Evolutionary conservation across 2,888 invertebrate species (phyloP).

Genomic region (Iselma pallidipennis): DNA sequence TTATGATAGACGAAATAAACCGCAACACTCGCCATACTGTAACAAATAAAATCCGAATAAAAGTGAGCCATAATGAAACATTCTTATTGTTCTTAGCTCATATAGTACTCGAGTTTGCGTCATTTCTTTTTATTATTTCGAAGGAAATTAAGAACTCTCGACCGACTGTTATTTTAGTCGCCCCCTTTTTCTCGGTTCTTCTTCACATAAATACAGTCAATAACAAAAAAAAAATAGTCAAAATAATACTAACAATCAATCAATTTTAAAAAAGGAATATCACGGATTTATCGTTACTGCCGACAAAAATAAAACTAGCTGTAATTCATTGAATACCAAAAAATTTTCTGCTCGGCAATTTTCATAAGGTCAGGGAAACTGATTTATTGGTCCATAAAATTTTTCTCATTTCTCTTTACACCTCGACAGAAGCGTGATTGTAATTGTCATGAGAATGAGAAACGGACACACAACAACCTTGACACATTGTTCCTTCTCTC

Average conservation of each 20-base stretch:
- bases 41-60: slow-evolving; percentile 37
- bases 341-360: slow-evolving; percentile 5
- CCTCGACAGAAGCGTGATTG: slow-evolving; percentile 3
- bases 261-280: background rate
- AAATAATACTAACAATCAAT: background rate
- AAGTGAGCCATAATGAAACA: slow-evolving; percentile 27
- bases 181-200: background rate
- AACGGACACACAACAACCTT: background rate
- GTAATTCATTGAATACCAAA: slow-evolving; percentile 11
- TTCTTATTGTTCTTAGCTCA: slow-evolving; percentile 21
- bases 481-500: background rate
- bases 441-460: slow-evolving; percentile 3
- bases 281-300: slow-evolving; percentile 9
- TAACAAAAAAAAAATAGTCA: background rate
- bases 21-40: slow-evolving; percentile 28
- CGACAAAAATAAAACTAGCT: background rate
- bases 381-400: slow-evolving; percentile 18
- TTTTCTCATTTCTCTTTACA: slow-evolving; percentile 12
- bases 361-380: slow-evolving; percentile 11
- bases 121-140: slow-evolving; percentile 22
- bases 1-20: slow-evolving; percentile 38
- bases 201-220: background rate
- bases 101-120: slow-evolving; percentile 17
- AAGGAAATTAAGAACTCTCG: slow-evolving; percentile 18
- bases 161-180: slow-evolving; percentile 4